Conservation (phyloP, 2,888 invertebrate genomes). For the Lasiommata megera region DNA sequence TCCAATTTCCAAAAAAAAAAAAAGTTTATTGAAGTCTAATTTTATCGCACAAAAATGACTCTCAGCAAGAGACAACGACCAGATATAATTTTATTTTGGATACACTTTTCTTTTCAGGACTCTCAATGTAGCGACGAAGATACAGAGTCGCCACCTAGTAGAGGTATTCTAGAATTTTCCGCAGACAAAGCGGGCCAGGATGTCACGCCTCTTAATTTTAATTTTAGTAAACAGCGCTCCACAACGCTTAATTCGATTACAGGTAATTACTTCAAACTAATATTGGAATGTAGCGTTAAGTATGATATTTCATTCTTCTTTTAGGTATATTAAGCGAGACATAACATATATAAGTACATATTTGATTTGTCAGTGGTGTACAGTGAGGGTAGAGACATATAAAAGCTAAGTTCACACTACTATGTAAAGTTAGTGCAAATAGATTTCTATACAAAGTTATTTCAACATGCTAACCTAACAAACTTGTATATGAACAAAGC, state of each 20-base stretch:
- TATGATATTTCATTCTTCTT: constrained; percentile 11
- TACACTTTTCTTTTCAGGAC: constrained; percentile 51
- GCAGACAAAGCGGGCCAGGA: constrained; percentile 94
- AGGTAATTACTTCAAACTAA: constrained; percentile 66
- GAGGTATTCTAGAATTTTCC: constrained; percentile 91
- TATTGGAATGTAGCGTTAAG: constrained; percentile 35
- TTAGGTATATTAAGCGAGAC: constrained; percentile 16
- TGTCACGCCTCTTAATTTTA: constrained; percentile 91
- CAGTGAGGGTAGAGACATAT: background rate
- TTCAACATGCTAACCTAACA: too few relatives aligned
- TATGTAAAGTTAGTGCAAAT: too few relatives aligned
- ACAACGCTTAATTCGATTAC: constrained; percentile 89
- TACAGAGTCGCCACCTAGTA: constrained; percentile 79
- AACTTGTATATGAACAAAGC: too few relatives aligned
- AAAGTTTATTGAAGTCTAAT: constrained; percentile 11
- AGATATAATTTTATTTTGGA: background rate
- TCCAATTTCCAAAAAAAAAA: background rate
- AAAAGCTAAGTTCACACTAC: too few relatives aligned
- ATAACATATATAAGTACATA: background rate
- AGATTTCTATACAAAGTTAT: too few relatives aligned
- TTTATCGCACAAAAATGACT: background rate
- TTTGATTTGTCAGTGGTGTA: background rate
- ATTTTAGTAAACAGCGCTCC: constrained; percentile 86
- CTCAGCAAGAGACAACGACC: background rate
- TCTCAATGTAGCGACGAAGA: constrained; percentile 77